phyloP scores from a whole-genome alignment of 1,140 invertebrate species.

The Pinna nobilis region DNA sequence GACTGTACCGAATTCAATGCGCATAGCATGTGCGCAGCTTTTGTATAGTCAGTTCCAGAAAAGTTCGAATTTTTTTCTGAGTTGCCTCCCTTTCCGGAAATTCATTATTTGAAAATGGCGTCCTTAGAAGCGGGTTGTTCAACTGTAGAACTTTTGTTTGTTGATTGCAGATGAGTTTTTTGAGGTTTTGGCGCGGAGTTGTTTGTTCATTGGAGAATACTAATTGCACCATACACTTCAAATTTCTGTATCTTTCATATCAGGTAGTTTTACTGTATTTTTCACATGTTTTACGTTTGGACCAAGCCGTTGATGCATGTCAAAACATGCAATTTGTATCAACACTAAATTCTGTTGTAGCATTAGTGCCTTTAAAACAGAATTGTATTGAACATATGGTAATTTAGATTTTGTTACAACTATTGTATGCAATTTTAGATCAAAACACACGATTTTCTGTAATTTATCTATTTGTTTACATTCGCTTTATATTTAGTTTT shows the following conservation, averaged over 20 bases:
- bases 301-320: no score
- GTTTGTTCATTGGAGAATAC: not conserved
- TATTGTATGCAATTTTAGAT: no score
- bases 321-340: no score
- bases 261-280: not conserved
- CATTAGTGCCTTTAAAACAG: no score
- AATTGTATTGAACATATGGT: no score
- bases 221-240: not conserved
- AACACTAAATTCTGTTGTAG: no score
- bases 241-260: not conserved
- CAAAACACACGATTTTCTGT: no score
- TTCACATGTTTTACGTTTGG: no score
- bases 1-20: constrained; percentile 4
- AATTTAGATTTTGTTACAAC: no score
- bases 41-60: not conserved
- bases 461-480: no score
- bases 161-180: not conserved
- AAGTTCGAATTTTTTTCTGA: not conserved
- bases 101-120: constrained; percentile 28
- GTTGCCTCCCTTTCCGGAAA: not conserved
- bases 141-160: not conserved
- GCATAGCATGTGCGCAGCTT: not conserved
- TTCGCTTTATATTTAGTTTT: no score
- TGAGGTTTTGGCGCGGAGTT: not conserved
- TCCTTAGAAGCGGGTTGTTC: constrained; percentile 43